Evolutionary conservation across 2,797 vertebrate species (phyloP).

Genomic region (Tokudaia muenninki): DNA sequence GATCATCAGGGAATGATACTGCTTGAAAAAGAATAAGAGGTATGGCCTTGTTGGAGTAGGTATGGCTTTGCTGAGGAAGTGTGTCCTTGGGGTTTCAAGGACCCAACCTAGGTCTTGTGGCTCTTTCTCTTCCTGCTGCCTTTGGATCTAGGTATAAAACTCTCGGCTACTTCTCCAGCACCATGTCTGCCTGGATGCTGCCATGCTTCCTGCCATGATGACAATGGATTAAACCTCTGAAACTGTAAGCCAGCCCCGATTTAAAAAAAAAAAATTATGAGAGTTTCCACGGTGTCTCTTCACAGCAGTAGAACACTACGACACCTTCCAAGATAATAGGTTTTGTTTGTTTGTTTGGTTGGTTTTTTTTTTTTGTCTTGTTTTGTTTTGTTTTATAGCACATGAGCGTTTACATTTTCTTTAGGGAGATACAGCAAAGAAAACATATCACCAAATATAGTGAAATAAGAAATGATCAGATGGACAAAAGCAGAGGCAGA

Average conservation of each 20-base stretch:
- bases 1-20: not conserved
- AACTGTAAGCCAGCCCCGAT: not conserved
- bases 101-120: no score
- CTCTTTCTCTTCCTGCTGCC: not conserved
- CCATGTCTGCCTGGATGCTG: not conserved
- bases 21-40: not conserved
- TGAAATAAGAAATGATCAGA: not conserved
- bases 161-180: not conserved
- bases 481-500: not conserved
- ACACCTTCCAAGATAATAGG: not conserved
- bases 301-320: not conserved
- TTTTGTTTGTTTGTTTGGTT: no score
- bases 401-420: not conserved
- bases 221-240: not conserved
- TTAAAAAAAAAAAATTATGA: not conserved
- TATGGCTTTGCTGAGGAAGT: not conserved
- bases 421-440: not conserved
- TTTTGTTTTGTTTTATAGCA: not conserved
- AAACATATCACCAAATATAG: not conserved
- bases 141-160: not conserved
- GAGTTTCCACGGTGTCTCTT: not conserved
- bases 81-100: not conserved
- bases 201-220: not conserved
- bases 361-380: not conserved
- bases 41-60: not conserved